phyloP scores from a whole-genome alignment of 1,140 invertebrate genomes.

The Harpegnathos saltator region DNA sequence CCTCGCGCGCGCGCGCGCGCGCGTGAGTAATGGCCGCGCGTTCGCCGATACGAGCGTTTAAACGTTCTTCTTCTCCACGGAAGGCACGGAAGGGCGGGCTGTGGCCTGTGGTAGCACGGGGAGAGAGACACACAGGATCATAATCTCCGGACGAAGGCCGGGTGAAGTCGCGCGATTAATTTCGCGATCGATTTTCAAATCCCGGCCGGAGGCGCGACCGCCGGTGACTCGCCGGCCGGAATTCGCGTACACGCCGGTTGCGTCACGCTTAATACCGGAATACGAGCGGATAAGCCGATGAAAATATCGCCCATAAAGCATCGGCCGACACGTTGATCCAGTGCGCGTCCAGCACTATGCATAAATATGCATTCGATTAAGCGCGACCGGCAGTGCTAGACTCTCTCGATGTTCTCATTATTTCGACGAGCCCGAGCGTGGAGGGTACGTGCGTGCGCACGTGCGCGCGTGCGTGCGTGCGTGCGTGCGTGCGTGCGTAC shows the following conservation, averaged over 20 bases:
- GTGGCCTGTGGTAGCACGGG: too few relatives aligned
- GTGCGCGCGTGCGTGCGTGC: too few relatives aligned
- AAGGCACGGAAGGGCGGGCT: not conserved
- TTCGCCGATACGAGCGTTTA: conserved; percentile 34
- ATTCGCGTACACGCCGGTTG: conserved; percentile 24
- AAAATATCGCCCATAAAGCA: conserved; percentile 59
- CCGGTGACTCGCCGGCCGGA: conserved; percentile 42
- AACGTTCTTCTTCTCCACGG: conserved; percentile 24
- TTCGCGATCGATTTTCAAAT: conserved; percentile 60
- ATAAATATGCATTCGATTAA: conserved; percentile 67
- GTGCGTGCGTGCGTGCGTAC: too few relatives aligned
- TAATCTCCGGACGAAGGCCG: not conserved
- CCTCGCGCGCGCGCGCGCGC: too few relatives aligned
- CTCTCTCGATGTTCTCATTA: conserved; percentile 47
- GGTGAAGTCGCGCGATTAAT: conserved; percentile 57
- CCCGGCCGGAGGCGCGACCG: not conserved
- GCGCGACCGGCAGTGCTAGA: conserved; percentile 1
- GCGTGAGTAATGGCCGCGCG: conserved; percentile 55
- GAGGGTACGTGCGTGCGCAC: too few relatives aligned
- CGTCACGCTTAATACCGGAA: conserved; percentile 40
- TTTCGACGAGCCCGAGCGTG: not conserved
- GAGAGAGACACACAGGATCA: not conserved
- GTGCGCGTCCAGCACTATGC: conserved; percentile 48
- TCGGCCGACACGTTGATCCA: conserved; percentile 27
- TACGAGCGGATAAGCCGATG: conserved; percentile 35